Evolutionary conservation across 2,888 invertebrate species (phyloP).

Genomic region (Trissolcus brochymenae): DNA sequence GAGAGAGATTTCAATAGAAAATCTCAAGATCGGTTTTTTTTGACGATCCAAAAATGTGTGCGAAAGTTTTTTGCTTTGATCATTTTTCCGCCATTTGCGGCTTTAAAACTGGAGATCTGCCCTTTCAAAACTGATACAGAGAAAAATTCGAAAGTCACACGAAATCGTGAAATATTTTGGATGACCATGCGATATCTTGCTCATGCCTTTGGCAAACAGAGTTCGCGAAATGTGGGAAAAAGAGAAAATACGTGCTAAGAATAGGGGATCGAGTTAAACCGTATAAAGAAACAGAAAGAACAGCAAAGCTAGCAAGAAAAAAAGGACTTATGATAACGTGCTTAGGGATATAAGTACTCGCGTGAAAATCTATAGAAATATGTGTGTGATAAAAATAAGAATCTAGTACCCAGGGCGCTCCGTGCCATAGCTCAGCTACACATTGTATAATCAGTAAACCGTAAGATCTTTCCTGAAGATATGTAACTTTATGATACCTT

Average conservation of each 20-base stretch:
- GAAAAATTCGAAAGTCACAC: slow-evolving; percentile 48
- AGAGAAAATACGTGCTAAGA: slow-evolving; percentile 58
- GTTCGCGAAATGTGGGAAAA: slow-evolving; percentile 55
- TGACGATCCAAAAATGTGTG: slow-evolving; percentile 10
- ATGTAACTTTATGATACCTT: slow-evolving; percentile 16
- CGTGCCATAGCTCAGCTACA: slow-evolving; percentile 16
- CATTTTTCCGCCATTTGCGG: slow-evolving; percentile 42
- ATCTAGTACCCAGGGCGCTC: slow-evolving; percentile 21
- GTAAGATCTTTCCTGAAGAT: slow-evolving; percentile 30
- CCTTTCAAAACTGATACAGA: slow-evolving; percentile 28
- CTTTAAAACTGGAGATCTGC: slow-evolving; percentile 48
- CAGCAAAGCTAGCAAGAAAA: slow-evolving; percentile 42
- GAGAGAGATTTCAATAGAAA: too few species aligned
- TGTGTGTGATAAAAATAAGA: slow-evolving; percentile 52
- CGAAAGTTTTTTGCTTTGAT: slow-evolving; percentile 40
- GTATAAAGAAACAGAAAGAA: slow-evolving; percentile 56
- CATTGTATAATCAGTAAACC: slow-evolving; percentile 41
- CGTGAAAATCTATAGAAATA: slow-evolving; percentile 55
- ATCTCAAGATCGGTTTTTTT: too few species aligned
- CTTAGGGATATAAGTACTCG: slow-evolving; percentile 59
- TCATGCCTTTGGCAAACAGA: slow-evolving; percentile 50
- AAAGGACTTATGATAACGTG: slow-evolving; percentile 60
- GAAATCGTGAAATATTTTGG: slow-evolving; percentile 58
- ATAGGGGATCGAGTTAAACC: slow-evolving; percentile 50
- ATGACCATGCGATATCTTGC: slow-evolving; percentile 56